Evolutionary conservation across 2,113 vertebrate species (phyloP).

Genomic region (Xiphophorus hellerii): DNA sequence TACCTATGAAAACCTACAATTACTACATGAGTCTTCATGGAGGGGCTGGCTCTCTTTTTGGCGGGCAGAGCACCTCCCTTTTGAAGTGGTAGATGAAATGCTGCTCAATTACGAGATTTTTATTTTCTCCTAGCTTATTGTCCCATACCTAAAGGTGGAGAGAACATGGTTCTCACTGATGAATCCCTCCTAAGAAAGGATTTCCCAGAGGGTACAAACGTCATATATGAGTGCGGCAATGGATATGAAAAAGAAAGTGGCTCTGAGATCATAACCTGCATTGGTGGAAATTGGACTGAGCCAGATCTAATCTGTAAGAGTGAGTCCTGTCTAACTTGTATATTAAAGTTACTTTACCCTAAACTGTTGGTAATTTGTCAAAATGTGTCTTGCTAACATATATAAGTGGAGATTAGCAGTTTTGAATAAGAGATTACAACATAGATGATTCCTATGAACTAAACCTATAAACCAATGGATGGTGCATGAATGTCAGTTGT

Average conservation of each 20-base stretch:
- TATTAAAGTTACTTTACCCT: background rate
- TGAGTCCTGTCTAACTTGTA: constrained; percentile 33
- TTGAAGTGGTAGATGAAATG: background rate
- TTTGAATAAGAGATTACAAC: background rate
- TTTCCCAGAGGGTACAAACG: constrained; percentile 1
- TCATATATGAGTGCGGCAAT: constrained; percentile 42
- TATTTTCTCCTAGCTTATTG: constrained; percentile 54
- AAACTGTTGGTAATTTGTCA: background rate
- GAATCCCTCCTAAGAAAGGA: constrained; percentile 35
- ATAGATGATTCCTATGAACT: background rate
- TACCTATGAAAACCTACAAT: too few relatives aligned
- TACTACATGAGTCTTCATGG: too few relatives aligned
- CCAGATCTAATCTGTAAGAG: constrained; percentile 64
- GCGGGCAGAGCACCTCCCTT: too few relatives aligned
- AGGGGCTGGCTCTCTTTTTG: too few relatives aligned
- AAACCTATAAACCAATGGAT: background rate
- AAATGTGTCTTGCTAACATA: background rate
- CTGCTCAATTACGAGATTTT: too few relatives aligned
- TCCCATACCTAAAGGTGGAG: background rate
- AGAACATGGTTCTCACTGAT: background rate
- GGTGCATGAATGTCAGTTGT: constrained; percentile 1
- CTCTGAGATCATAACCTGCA: constrained; percentile 39
- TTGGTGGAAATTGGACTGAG: constrained; percentile 29
- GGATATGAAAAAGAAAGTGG: constrained; percentile 39
- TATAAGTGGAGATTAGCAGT: background rate